These are phyloP conservation scores for Danio kyathit DNA, from an alignment of 2,797 vertebrate species.

Conservation along the genomic window DNA sequence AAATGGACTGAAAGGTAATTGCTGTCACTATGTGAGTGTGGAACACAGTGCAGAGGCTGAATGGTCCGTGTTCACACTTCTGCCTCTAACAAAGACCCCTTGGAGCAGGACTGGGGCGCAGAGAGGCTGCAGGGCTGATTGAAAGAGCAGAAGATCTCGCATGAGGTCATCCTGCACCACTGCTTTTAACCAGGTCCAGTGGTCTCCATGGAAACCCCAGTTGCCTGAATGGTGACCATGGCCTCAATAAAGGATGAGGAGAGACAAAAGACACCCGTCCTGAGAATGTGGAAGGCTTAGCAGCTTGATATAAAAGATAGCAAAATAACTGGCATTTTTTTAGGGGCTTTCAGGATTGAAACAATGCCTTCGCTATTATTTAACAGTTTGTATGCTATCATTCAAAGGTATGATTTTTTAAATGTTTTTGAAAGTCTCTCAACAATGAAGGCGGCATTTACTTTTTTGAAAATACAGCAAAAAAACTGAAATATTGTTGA, in stretches of 20 bases:
- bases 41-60: not conserved
- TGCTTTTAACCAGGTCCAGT: slow-evolving; percentile 52
- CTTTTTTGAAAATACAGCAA: not conserved
- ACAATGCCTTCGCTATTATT: slow-evolving; percentile 5
- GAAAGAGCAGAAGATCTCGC: slow-evolving; percentile 51
- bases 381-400: not conserved
- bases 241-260: not conserved
- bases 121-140: slow-evolving; percentile 43
- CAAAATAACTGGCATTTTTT: not conserved
- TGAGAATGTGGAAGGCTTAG: not conserved
- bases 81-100: slow-evolving; percentile 35
- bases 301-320: not conserved
- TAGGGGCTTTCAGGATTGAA: not conserved
- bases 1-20: slow-evolving; percentile 44
- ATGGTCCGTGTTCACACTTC: slow-evolving; percentile 13
- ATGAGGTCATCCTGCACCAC: slow-evolving; percentile 52
- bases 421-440: not conserved
- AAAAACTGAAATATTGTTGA: not conserved
- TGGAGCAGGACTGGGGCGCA: slow-evolving; percentile 12
- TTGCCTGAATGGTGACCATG: slow-evolving; percentile 9
- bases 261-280: slow-evolving; percentile 31
- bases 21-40: slow-evolving; percentile 42
- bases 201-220: slow-evolving; percentile 57
- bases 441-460: not conserved
- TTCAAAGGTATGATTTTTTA: not conserved